These are phyloP conservation scores for Calliopum simillimum DNA, from an alignment of 2,888 invertebrate species.

Conservation along the genomic window DNA sequence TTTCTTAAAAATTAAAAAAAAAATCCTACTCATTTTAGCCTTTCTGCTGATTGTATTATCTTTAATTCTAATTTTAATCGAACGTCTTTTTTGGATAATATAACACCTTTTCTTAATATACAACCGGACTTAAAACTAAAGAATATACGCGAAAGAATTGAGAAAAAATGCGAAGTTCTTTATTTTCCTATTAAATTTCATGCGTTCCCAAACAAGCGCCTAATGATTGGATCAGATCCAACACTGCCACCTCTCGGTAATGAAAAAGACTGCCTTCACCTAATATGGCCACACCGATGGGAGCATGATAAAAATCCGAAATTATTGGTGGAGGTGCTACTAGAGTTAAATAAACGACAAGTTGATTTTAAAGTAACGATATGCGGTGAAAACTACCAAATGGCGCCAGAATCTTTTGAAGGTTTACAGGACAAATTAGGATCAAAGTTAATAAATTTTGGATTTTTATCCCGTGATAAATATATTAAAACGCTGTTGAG, in stretches of 20 bases:
- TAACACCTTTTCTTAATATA: slow-evolving; percentile 73
- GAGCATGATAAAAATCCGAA: slow-evolving; percentile 82
- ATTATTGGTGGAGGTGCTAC: slow-evolving; percentile 71
- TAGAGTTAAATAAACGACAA: slow-evolving; percentile 69
- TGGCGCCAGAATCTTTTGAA: slow-evolving; percentile 73
- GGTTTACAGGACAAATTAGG: slow-evolving; percentile 69
- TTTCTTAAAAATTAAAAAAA: not conserved
- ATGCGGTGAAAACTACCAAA: slow-evolving; percentile 73
- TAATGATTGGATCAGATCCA: slow-evolving; percentile 48
- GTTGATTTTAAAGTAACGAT: slow-evolving; percentile 72
- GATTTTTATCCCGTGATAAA: slow-evolving; percentile 71
- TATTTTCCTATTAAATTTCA: slow-evolving; percentile 73
- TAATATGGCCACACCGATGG: slow-evolving; percentile 84
- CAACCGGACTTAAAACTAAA: slow-evolving; percentile 76
- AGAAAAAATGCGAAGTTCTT: slow-evolving; percentile 73
- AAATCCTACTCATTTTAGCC: slow-evolving; percentile 63
- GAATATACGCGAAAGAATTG: slow-evolving; percentile 69
- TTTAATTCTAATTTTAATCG: slow-evolving; percentile 80
- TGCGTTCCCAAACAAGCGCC: slow-evolving; percentile 61
- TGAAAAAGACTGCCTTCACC: slow-evolving; percentile 67
- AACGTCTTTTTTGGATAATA: slow-evolving; percentile 74
- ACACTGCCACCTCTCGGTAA: slow-evolving; percentile 47
- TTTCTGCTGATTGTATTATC: slow-evolving; percentile 75
- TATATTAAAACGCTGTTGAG: slow-evolving; percentile 71
- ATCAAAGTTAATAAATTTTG: slow-evolving; percentile 71